Percentiles rank a stretch among this genome's conserved stretches.
Conservation (phyloP, 2,797 vertebrate genomes). For the Helicolenus hilgendorfi region DNA sequence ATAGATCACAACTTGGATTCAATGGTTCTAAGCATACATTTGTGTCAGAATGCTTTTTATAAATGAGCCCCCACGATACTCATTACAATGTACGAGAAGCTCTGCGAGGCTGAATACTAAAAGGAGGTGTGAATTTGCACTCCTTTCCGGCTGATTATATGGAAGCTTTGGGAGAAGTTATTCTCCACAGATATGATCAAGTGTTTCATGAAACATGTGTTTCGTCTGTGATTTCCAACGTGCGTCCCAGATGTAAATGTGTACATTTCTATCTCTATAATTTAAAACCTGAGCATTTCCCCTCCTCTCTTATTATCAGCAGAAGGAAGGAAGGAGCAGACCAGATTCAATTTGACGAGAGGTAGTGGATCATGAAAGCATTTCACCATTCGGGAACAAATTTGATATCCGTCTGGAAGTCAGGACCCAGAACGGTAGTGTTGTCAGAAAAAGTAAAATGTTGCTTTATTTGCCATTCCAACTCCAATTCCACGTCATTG, state of each 20-base stretch:
- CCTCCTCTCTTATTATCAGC: slow-evolving; percentile 68
- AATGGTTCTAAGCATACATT: slow-evolving; percentile 25
- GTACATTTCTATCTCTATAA: slow-evolving; percentile 65
- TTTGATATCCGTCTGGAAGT: slow-evolving; percentile 82
- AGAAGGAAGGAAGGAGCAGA: slow-evolving; percentile 33
- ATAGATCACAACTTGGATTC: slow-evolving; percentile 16
- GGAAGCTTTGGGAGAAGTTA: slow-evolving; percentile 17
- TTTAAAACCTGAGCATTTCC: slow-evolving; percentile 61
- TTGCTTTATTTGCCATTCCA: slow-evolving; percentile 74
- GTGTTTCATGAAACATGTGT: slow-evolving; percentile 38
- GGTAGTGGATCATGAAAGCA: slow-evolving; percentile 82
- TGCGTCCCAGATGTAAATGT: slow-evolving; percentile 55
- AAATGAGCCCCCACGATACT: slow-evolving; percentile 50
- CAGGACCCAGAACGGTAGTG: slow-evolving; percentile 72
- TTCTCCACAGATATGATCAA: slow-evolving; percentile 46
- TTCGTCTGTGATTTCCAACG: slow-evolving; percentile 14
- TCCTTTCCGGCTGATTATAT: slow-evolving; percentile 7
- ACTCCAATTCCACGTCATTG: slow-evolving; percentile 69
- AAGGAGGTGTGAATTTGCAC: background rate
- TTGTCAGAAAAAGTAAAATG: slow-evolving; percentile 74
- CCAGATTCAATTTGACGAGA: slow-evolving; percentile 80
- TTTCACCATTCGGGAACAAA: slow-evolving; percentile 78
- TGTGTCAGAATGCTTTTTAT: slow-evolving; percentile 32
- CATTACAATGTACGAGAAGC: slow-evolving; percentile 28
- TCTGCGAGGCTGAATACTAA: background rate